These are phyloP conservation scores for Agrochola circellaris DNA, from an alignment of 2,888 invertebrate genomes.

Conservation along the genomic window DNA sequence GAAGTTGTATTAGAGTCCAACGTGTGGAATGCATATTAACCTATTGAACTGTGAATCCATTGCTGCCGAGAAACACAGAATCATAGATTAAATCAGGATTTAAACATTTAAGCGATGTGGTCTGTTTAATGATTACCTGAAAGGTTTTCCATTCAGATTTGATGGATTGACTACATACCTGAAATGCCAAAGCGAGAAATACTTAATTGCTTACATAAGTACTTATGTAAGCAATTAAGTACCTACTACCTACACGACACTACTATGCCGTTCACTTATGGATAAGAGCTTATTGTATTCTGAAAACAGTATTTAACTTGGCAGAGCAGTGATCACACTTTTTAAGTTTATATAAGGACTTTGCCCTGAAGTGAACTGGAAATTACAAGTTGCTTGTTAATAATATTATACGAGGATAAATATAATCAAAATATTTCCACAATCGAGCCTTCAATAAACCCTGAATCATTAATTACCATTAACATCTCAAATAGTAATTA, in stretches of 20 bases:
- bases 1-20: not conserved
- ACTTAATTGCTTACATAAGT: not conserved
- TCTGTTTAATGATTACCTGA: not conserved
- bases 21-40: not conserved
- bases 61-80: not conserved
- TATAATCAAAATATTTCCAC: not conserved
- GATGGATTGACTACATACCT: not conserved
- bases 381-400: not conserved
- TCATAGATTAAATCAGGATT: not conserved
- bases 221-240: too few species aligned
- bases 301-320: not conserved
- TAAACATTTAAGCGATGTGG: not conserved
- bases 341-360: not conserved
- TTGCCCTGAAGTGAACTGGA: too few species aligned
- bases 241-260: not conserved
- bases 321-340: not conserved
- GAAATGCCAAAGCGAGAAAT: not conserved
- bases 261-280: too few species aligned
- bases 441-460: not conserved
- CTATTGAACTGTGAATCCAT: not conserved
- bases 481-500: slow-evolving; percentile 32
- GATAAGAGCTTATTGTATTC: not conserved
- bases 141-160: not conserved
- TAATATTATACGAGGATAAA: not conserved
- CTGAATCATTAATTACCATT: slow-evolving; percentile 19